Evolutionary conservation across 1,140 invertebrate genomes (phyloP).

Genomic region (Dendroctonus valens): DNA sequence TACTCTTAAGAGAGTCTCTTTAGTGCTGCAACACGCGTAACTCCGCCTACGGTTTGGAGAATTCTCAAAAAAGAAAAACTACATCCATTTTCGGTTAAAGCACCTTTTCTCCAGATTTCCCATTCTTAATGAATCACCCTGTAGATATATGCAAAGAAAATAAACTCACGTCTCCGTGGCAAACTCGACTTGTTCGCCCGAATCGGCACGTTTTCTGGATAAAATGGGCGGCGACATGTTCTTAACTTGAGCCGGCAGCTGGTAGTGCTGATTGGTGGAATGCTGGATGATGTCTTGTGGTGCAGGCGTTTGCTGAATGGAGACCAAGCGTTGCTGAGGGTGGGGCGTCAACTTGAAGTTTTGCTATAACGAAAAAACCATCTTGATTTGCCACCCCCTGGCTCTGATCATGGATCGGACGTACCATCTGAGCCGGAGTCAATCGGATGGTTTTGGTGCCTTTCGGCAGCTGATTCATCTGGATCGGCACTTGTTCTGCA

Average conservation of each 20-base stretch:
- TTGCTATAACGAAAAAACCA: conserved; percentile 38
- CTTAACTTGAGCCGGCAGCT: conserved; percentile 50
- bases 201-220: conserved; percentile 61
- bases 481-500: conserved; percentile 58
- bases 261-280: conserved; percentile 19
- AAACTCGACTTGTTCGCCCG: conserved; percentile 49
- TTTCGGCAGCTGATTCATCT: conserved; percentile 52
- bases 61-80: too few relatives aligned
- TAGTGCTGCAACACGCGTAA: too few relatives aligned
- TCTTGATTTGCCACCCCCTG: too few relatives aligned
- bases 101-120: too few relatives aligned
- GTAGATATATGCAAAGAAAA: too few relatives aligned
- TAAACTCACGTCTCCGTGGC: conserved; percentile 54
- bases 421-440: conserved; percentile 59
- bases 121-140: too few relatives aligned
- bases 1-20: too few relatives aligned
- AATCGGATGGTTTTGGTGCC: conserved; percentile 61
- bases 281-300: conserved; percentile 37
- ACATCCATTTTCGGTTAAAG: too few relatives aligned
- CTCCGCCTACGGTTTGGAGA: too few relatives aligned
- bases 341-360: conserved; percentile 43
- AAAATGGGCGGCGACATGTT: conserved; percentile 62
- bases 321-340: conserved; percentile 52
- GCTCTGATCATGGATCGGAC: too few relatives aligned
- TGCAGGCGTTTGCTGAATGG: conserved; percentile 34